These are phyloP conservation scores for Gorsachius magnificus DNA, from an alignment of 2,797 vertebrate genomes.

Conservation along the genomic window DNA sequence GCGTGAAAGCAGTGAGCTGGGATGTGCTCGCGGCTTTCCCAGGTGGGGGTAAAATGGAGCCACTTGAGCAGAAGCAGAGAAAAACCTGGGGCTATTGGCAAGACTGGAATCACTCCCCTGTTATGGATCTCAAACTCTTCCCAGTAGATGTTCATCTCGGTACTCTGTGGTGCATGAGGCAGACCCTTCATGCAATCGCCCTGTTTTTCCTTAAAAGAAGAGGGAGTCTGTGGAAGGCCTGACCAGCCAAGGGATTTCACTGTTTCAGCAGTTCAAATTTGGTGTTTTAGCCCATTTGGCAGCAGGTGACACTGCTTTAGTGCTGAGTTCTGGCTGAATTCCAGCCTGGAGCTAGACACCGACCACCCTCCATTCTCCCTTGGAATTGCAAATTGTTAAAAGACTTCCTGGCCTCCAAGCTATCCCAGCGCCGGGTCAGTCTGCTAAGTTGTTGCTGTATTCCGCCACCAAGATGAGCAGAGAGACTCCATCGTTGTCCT, in stretches of 20 bases:
- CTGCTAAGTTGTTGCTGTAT: not conserved
- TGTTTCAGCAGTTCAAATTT: not conserved
- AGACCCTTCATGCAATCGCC: not conserved
- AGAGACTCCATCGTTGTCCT: not conserved
- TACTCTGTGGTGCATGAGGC: not conserved
- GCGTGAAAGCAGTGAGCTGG: not conserved
- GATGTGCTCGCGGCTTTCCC: accelerated
- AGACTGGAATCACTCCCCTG: not conserved
- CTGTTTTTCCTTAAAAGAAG: not conserved
- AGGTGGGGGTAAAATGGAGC: not conserved
- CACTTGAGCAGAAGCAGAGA: not conserved
- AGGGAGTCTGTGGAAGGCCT: not conserved
- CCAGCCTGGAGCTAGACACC: not conserved
- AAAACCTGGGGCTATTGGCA: not conserved
- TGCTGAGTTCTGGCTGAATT: not conserved
- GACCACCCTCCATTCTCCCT: constrained; percentile 19
- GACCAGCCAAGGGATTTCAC: not conserved
- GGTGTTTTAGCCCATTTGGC: not conserved
- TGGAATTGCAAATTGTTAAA: not conserved
- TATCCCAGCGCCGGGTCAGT: not conserved
- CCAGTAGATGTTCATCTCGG: not conserved
- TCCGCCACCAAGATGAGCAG: not conserved
- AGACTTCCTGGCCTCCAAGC: not conserved
- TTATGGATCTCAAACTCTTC: not conserved
- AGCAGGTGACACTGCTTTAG: not conserved